Base-by-base conservation (phyloP, 2,888 invertebrate genomes). In the Matsumyia berberina region DNA sequence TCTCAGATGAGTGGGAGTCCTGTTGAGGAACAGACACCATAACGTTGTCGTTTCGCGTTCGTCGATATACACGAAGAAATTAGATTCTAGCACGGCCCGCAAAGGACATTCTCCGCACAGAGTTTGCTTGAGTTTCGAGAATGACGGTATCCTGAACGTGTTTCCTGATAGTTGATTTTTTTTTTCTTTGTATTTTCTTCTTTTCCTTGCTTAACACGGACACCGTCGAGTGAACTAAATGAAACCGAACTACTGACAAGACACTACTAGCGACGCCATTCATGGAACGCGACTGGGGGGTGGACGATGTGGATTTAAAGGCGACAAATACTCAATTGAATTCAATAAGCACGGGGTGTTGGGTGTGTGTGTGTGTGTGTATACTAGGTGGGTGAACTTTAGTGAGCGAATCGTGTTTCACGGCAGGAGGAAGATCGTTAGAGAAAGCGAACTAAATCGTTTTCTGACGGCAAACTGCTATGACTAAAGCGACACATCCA, bases 381-480 rank as follows among this genome's bases (percentile, higher is more conserved):
- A 12, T 31, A 12, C 58, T 66, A 66, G 70, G 70, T 76, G 66
- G 69, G 42, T 64, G 70, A 70, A 70, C 19, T 60, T 33, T 44
- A 76, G 58, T 55, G 55, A 74, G 46, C 64, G 82, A 82, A 62
- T 73, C 72, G 73, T 69, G 77, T 77, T 82, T 72, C 73, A 78
- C 77, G 73, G 53, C 67, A 72, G 82, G 77, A 62, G 73, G 53
- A 77, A 73, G 77, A 82, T 82, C 77, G 72, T 81, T 86, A 86
- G 77, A 82, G 81, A 82, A 86, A 73, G 86, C 77, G 77, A 73
- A 77, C 77, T 72, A 86, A 82, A 81, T 82, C 86, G 82, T 82
- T 66, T 73, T 82, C 77, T 77, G 64, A 81, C 70, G 70, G 76
- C 60, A 55, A 76, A 82, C 74, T 62, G 58, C 73, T 51, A 62